These are phyloP conservation scores for Melikaiella ostensackeni DNA, from an alignment of 2,888 invertebrate genomes.

Conservation along the genomic window DNA sequence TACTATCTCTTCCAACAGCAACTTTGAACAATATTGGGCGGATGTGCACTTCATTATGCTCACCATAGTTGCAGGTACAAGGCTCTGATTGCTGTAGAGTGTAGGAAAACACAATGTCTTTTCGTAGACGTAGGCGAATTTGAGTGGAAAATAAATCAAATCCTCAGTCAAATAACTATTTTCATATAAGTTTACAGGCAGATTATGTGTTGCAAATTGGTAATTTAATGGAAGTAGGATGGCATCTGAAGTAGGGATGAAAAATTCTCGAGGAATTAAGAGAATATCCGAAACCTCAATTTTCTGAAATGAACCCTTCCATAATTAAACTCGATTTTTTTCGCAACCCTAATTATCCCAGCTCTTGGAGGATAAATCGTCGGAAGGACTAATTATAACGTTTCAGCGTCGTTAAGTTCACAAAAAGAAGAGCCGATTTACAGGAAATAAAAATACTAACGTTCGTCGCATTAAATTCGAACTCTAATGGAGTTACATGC, in stretches of 20 bases:
- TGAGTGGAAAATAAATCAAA: slow-evolving; percentile 13
- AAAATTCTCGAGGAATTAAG: slow-evolving; percentile 5
- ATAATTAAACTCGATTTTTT: slow-evolving; percentile 21
- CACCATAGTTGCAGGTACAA: background rate
- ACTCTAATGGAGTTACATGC: slow-evolving; percentile 36
- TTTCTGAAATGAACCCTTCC: background rate
- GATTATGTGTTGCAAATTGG: background rate
- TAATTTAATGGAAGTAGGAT: background rate
- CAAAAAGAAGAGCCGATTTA: slow-evolving; percentile 17
- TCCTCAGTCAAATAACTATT: background rate
- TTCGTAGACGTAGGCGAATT: slow-evolving; percentile 15
- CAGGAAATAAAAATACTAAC: slow-evolving; percentile 35
- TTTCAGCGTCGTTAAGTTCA: slow-evolving; percentile 18
- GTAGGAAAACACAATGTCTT: background rate
- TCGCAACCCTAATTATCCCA: slow-evolving; percentile 8
- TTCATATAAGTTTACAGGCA: background rate
- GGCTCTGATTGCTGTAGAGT: background rate
- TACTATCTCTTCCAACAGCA: slow-evolving; percentile 6
- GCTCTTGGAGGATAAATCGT: slow-evolving; percentile 21
- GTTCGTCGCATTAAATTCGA: slow-evolving; percentile 34
- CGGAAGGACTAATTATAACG: slow-evolving; percentile 34
- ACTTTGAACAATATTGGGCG: slow-evolving; percentile 37
- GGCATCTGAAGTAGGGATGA: background rate
- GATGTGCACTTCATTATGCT: slow-evolving; percentile 52
- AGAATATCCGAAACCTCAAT: slow-evolving; percentile 12